These are phyloP conservation scores for Orgyia antiqua DNA, from an alignment of 2,888 invertebrate species.

Conservation along the genomic window DNA sequence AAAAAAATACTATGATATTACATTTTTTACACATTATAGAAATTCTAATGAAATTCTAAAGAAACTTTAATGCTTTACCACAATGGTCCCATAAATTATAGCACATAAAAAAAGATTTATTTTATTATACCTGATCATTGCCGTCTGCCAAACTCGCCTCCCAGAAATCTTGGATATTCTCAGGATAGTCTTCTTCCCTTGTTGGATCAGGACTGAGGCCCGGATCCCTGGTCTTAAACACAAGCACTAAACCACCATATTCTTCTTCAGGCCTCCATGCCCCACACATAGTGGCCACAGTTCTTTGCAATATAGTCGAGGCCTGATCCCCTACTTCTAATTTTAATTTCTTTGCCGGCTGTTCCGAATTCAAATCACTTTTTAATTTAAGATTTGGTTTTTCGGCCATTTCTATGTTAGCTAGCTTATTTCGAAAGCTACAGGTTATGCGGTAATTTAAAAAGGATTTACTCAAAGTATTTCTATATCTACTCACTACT, in stretches of 20 bases:
- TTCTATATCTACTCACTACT: slow-evolving; percentile 17
- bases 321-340: slow-evolving; percentile 10
- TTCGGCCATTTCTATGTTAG: slow-evolving; percentile 35
- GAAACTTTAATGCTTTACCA: too few relatives aligned
- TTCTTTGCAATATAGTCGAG: slow-evolving; percentile 38
- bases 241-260: slow-evolving; percentile 65
- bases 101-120: too few relatives aligned
- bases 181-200: slow-evolving; percentile 58
- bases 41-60: too few relatives aligned
- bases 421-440: slow-evolving; percentile 10
- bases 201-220: slow-evolving; percentile 66
- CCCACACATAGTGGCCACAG: slow-evolving; percentile 72
- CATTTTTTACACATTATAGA: too few relatives aligned
- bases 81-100: too few relatives aligned
- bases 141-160: slow-evolving; percentile 39
- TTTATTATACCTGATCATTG: slow-evolving; percentile 62
- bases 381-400: slow-evolving; percentile 33
- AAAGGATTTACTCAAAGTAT: slow-evolving; percentile 13
- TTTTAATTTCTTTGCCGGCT: slow-evolving; percentile 53
- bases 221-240: slow-evolving; percentile 51
- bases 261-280: slow-evolving; percentile 70
- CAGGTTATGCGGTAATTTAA: slow-evolving; percentile 1
- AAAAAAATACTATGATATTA: too few relatives aligned
- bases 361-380: slow-evolving; percentile 35
- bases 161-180: slow-evolving; percentile 73